Evolutionary conservation across 1,140 invertebrate species (phyloP).

Genomic region (Grapholita molesta): DNA sequence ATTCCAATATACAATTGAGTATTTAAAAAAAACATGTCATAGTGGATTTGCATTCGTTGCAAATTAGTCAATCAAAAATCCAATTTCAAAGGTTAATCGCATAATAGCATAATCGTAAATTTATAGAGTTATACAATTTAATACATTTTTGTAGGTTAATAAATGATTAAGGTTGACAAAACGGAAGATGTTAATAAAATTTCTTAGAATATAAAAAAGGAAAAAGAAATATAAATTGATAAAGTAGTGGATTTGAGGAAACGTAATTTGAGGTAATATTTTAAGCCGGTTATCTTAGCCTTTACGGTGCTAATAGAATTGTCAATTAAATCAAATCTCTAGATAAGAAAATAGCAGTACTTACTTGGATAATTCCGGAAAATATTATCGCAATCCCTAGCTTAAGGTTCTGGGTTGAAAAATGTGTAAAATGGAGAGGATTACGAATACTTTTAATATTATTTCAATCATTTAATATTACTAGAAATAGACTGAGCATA

Average conservation of each 20-base stretch:
- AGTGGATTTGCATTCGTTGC: no score
- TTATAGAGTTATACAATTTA: no score
- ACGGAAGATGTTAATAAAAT: background rate
- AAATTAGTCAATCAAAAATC: no score
- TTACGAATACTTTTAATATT: no score
- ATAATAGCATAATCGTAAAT: no score
- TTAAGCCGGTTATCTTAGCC: constrained; percentile 18
- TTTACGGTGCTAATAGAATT: background rate
- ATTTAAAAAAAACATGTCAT: no score
- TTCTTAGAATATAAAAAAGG: background rate
- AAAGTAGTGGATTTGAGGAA: background rate
- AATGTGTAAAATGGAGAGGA: background rate
- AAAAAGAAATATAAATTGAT: background rate
- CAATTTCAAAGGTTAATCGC: no score
- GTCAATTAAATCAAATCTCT: background rate
- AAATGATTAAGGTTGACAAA: background rate
- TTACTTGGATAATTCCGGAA: background rate
- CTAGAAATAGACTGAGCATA: no score
- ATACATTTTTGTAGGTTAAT: no score
- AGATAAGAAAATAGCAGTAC: background rate
- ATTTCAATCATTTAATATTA: no score
- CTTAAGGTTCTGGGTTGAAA: no score
- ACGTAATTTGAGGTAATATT: background rate
- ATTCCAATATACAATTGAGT: no score
- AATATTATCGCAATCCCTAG: background rate